Base-by-base conservation (phyloP, 2,888 invertebrate genomes). In the Helicoverpa assulta region DNA sequence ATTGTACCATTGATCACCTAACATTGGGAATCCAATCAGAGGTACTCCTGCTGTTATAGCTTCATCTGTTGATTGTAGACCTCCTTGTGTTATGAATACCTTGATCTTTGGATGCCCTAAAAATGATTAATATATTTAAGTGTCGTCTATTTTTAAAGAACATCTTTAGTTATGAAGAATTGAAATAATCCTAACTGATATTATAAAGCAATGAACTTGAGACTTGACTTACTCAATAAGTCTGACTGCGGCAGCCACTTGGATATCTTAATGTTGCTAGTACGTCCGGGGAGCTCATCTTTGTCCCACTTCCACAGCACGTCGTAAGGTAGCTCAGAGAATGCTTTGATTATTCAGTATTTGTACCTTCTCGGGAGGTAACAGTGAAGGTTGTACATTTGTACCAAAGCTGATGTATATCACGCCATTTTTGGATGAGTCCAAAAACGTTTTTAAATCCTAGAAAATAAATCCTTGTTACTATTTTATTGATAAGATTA, bases 331-430 rank as follows among this genome's bases (percentile, higher is more conserved):
- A 16, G 14, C 7, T 16, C 5, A 26, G 7, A 40, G 5, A 19
- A 92, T 0, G 90, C 93, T 29, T 87, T 85, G 0, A 90, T 26
- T n/a, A n/a, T n/a, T n/a, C 16, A 96, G 78, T 0, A 78, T 79
- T 63, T 90, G 77, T 14, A 92, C 83, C 50, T 77, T 89, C 47
- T 90, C 85, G 16, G 86, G 78, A 1, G 93, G 89, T 58, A 95
- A 76, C 1, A 82, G 47, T 0, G 88, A 84, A 2, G 92, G 88
- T 4, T 87, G 77, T 0, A 93, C 87, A 26, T 93, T 93, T 2
- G 95, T 91, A 0, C 95, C 95, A 63, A 95, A 90, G 73, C 95
- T 96, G 33, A 96, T 86, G 73, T 93, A 94, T 2, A 96, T 89
- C 0, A 94, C 93, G 0, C 95, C 95, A n/a, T 92, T 77, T 43